phyloP scores from a whole-genome alignment of 2,888 invertebrate species.

The Biston stratarius region DNA sequence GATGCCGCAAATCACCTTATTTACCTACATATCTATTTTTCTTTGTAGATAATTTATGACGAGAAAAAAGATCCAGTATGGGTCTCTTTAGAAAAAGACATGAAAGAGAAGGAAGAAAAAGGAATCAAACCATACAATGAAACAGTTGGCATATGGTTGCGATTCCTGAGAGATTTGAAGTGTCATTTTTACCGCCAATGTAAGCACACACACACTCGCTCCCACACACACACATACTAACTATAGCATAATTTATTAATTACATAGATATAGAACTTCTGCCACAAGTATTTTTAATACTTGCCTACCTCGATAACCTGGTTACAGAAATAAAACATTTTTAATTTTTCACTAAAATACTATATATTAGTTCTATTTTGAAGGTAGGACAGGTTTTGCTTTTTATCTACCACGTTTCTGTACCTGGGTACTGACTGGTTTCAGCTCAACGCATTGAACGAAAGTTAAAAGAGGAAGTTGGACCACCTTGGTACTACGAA shows the following conservation, averaged over 20 bases:
- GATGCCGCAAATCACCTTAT: no score
- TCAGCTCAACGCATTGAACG: constrained; percentile 59
- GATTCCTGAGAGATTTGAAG: constrained; percentile 68
- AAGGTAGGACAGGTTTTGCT: no score
- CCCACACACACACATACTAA: no score
- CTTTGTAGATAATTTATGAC: constrained; percentile 65
- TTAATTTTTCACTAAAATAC: no score
- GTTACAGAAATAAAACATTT: no score
- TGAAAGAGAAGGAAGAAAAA: constrained; percentile 64
- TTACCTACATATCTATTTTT: not conserved
- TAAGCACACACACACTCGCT: no score
- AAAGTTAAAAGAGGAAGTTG: constrained; percentile 62
- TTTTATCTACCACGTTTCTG: no score
- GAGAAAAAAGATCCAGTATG: constrained; percentile 72
- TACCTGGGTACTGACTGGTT: not conserved
- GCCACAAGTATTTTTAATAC: no score
- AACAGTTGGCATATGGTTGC: constrained; percentile 74
- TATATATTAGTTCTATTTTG: no score
- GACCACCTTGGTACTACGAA: constrained; percentile 75
- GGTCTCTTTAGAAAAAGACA: constrained; percentile 75
- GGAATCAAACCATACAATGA: constrained; percentile 72
- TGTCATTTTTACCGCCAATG: constrained; percentile 65
- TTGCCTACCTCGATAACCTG: no score
- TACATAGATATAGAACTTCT: no score
- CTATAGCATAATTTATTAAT: no score